These are phyloP conservation scores for Dreissena polymorpha DNA, from an alignment of 1,140 invertebrate species.

Conservation along the genomic window DNA sequence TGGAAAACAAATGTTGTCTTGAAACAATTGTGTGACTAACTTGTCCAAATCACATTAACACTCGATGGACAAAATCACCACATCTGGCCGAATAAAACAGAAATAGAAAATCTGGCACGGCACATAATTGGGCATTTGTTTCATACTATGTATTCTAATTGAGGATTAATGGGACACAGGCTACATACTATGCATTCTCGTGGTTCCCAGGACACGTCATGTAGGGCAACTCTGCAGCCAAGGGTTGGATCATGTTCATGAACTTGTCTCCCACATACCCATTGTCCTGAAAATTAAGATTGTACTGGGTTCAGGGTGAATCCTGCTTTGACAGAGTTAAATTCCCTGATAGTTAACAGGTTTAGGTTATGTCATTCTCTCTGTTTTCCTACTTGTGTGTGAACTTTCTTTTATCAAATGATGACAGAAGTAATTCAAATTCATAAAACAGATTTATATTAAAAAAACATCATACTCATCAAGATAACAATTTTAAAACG, in stretches of 20 bases:
- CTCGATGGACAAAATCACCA: too few relatives aligned
- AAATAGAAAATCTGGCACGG: too few relatives aligned
- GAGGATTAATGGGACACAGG: too few relatives aligned
- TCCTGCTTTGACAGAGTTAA: neutral
- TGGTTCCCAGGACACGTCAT: conserved; percentile 80
- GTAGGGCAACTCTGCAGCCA: conserved; percentile 78
- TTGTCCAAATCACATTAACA: too few relatives aligned
- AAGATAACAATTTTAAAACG: too few relatives aligned
- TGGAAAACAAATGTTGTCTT: too few relatives aligned
- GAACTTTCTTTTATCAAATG: neutral
- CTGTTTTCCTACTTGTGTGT: neutral
- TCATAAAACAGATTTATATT: too few relatives aligned
- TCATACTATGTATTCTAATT: too few relatives aligned
- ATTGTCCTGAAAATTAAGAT: conserved; percentile 69
- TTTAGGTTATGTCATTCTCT: neutral
- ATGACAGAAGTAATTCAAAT: neutral
- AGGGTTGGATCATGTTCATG: conserved; percentile 77
- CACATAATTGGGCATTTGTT: too few relatives aligned
- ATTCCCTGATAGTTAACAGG: neutral
- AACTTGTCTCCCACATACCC: conserved; percentile 77
- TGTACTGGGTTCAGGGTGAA: neutral
- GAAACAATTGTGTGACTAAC: too few relatives aligned
- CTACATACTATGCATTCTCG: conserved; percentile 75
- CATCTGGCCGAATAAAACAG: too few relatives aligned
- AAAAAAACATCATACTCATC: too few relatives aligned